Evolutionary conservation across 2,888 invertebrate species (phyloP), one percentile per base, ranked within the genome.

Genomic region (Tridacna crocea): DNA sequence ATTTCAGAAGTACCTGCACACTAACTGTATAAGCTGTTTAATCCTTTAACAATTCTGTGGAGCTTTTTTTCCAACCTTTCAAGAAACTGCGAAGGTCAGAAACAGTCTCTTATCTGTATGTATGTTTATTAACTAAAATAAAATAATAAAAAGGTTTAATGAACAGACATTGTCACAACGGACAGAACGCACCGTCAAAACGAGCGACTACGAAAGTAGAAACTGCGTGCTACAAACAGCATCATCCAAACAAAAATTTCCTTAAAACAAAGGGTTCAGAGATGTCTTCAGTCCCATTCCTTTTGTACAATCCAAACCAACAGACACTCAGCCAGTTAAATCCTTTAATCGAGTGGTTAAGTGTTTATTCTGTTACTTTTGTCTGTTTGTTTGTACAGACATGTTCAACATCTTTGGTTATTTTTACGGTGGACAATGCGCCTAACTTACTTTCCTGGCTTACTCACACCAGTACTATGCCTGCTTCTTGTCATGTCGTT

Each of bases 101-200:
- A n/a, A n/a, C n/a, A n/a, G n/a, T n/a, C n/a, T n/a, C n/a, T n/a
- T n/a, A n/a, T n/a, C n/a, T n/a, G n/a, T n/a, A n/a, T n/a, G n/a
- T n/a, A n/a, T n/a, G n/a, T n/a, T n/a, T n/a, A n/a, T n/a, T n/a
- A n/a, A n/a, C n/a, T n/a, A n/a, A n/a, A n/a, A n/a, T n/a, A n/a
- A n/a, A n/a, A n/a, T n/a, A 58, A 58, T n/a, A 58, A 58, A 58
- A 58, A 58, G 58, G 58, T 58, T 58, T 58, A 22, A 22, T 58
- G 58, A 58, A 58, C n/a, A 58, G 22, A 58, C 22, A 58, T 58
- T 58, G 58, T n/a, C n/a, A 22, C 17, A 58, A 19, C 22, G 58
- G 22, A 58, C 22, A 58, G 58, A 58, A 22, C 58, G 22, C 58
- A 58, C 22, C 58, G 58, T 58, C 58, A 58, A 58, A 58, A 58